Base-by-base conservation (phyloP, 2,888 invertebrate species). In the Drepana falcataria region DNA sequence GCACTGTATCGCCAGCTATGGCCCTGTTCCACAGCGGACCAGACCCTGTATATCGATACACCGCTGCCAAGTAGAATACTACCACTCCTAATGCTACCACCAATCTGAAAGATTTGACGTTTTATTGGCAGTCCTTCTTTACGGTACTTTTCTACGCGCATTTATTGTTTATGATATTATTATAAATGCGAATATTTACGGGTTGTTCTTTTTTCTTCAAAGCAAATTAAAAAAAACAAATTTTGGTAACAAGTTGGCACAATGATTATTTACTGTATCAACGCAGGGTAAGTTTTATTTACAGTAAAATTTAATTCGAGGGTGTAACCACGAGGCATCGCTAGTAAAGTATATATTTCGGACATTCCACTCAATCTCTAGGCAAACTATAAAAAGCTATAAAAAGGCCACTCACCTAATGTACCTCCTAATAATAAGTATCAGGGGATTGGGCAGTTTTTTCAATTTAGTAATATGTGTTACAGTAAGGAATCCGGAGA, bases 21-120 rank as follows among this genome's bases (percentile, higher is more conserved):
- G 90, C 81, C 2, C 87, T 70, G 65, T 91, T 87, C 94, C 94
- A 94, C 21, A 93, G 69, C 0, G 94, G 94, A 0, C 94, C 94
- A 2, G 88, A 83, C 0, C 93, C 94, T 0, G 91, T 89, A 73
- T 92, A 85, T 1, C 92, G 91, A 51, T 87, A 91, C 35, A 93
- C 76, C 0, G 93, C 91, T 2, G 87, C 83, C 56, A 92, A 84
- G 77, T 91, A 93, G 70, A 93, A 93, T 57, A 94, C 83, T 1
- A 92, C 87, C 37, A 93, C 79, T 0, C 92, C 93, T 53, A 92
- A 91, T 0, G 90, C 91, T 7, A 93, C 91, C n/a, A 91, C 86
- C 62, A 93, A 69, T 62, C 93, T 93, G 68, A 55, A 82, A 81
- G 59, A 48, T 21, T 52, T 55, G 41, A 51, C n/a, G 35, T 4